Base-by-base conservation (phyloP, 2,113 vertebrate species). In the Sylvietta virens region DNA sequence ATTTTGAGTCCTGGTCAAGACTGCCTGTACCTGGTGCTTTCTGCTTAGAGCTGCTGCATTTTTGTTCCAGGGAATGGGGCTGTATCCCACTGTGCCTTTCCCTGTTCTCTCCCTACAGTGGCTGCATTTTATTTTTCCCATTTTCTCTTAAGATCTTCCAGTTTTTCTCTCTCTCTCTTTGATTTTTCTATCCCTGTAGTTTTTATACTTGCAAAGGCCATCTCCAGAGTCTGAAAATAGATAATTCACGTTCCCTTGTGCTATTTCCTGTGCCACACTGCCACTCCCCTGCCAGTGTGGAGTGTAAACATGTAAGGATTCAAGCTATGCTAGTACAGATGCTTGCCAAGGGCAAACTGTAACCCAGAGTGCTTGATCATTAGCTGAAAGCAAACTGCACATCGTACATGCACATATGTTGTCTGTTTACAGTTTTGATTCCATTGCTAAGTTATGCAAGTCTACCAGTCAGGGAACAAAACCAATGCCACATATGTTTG, bases 371-470 rank as follows among this genome's bases (percentile, higher is more conserved):
- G 93, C 93, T 92, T 95, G 92, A 93, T 96, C 94, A 95, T 94
- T 96, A 96, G 94, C 94, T 95, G 93, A 93, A 88, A 97, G 85
- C 94, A 91, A 96, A 78, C 79, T 94, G 92, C 92, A 93, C 82
- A 65, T 90, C 0, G 27, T 95, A 48, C 93, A 58, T 58, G 87
- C 87, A 95, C 93, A 95, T 93, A 94, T 96, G 92, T 83, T 93
- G 92, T 93, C 85, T 95, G 88, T 95, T 97, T 93, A 88, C 93
- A 88, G 74, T 64, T 96, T 86, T 86, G 85, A 90, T 90, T 94
- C 88, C 67, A 57, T 71, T 96, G 93, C 94, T 97, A 96, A 96
- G 94, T 96, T 96, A 95, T 96, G 92, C 93, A 93, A 94, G 93
- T 69, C 94, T 88, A 93, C 85, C 90, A 93, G 92, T 88, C 79